Evolutionary conservation across 1,140 invertebrate genomes (phyloP).

Genomic region (Tetramorium simillimum): DNA sequence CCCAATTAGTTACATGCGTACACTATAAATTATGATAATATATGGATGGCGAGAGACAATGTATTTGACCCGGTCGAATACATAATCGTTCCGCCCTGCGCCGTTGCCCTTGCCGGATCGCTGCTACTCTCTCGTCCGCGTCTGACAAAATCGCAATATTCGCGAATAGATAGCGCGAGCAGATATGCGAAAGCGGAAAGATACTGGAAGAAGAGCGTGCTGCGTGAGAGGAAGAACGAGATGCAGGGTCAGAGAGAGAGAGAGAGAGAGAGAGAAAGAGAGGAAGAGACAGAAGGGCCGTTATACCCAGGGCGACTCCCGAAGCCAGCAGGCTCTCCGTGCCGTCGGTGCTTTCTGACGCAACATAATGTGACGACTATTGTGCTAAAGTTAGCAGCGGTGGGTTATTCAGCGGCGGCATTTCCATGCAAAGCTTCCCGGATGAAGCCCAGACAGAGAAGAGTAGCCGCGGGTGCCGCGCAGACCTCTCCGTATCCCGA

Average conservation of each 20-base stretch:
- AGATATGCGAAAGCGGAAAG: slow-evolving; percentile 6
- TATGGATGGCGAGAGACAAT: neutral
- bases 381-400: slow-evolving; percentile 79
- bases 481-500: slow-evolving; percentile 78
- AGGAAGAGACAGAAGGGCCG: slow-evolving; percentile 49
- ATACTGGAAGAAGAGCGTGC: neutral
- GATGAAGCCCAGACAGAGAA: slow-evolving; percentile 76
- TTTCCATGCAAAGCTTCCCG: slow-evolving; percentile 80
- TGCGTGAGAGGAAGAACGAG: neutral
- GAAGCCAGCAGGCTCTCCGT: slow-evolving; percentile 52
- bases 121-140: neutral
- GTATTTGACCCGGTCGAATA: slow-evolving; percentile 18
- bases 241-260: slow-evolving; percentile 22
- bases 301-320: slow-evolving; percentile 27
- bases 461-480: slow-evolving; percentile 79
- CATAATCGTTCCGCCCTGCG: neutral
- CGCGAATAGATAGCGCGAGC: slow-evolving; percentile 32
- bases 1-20: neutral
- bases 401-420: slow-evolving; percentile 79
- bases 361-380: slow-evolving; percentile 81
- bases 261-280: slow-evolving; percentile 43
- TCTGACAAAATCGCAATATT: slow-evolving; percentile 13
- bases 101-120: neutral
- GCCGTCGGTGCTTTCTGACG: slow-evolving; percentile 75
- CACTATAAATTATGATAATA: slow-evolving; percentile 14